Evolutionary conservation across 2,888 invertebrate species (phyloP).

Genomic region (Schrankia costaestrigalis): DNA sequence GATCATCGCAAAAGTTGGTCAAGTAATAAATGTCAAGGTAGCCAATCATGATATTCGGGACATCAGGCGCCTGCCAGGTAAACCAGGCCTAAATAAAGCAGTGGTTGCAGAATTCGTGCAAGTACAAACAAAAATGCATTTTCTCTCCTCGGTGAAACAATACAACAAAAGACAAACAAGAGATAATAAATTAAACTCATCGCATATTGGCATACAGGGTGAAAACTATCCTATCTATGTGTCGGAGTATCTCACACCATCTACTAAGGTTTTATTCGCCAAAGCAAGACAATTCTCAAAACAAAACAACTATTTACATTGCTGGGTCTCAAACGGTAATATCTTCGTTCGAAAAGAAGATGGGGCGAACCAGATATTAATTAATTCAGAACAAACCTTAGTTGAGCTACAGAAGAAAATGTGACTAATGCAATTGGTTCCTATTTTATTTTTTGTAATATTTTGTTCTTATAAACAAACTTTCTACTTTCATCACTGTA

Average conservation of each 20-base stretch:
- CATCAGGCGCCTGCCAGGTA: no score
- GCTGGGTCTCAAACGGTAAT: conserved; percentile 4
- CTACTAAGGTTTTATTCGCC: conserved; percentile 4
- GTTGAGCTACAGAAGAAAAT: no score
- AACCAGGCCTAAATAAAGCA: no score
- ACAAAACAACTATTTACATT: conserved; percentile 2
- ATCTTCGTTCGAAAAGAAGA: conserved; percentile 1
- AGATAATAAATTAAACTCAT: conserved; percentile 3
- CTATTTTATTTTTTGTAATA: no score
- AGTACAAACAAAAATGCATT: not conserved
- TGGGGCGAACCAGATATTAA: not conserved
- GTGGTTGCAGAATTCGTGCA: no score
- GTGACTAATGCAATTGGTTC: no score
- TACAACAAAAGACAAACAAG: not conserved
- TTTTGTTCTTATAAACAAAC: no score
- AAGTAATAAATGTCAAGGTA: no score
- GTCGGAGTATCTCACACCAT: conserved; percentile 5
- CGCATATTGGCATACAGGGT: conserved; percentile 1
- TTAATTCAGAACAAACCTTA: not conserved
- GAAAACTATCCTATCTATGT: conserved; percentile 4
- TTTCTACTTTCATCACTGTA: no score
- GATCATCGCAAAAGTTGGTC: no score
- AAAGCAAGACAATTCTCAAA: conserved; percentile 6
- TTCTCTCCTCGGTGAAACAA: not conserved
- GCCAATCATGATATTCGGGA: no score